These are phyloP conservation scores for Julus scandinavius DNA, from an alignment of 2,888 invertebrate genomes.

Conservation along the genomic window DNA sequence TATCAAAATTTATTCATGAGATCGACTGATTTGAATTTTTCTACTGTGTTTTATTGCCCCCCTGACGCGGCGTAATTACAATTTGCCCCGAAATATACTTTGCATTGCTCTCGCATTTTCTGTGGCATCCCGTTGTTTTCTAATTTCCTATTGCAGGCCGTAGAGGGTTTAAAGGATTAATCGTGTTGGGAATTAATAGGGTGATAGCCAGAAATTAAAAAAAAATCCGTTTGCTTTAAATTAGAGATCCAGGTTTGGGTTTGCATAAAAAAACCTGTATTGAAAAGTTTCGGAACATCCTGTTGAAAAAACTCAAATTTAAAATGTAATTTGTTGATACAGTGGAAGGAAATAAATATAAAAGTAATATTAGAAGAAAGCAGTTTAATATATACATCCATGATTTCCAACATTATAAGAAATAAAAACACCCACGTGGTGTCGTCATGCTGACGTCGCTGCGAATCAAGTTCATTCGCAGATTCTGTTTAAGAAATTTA, in stretches of 20 bases:
- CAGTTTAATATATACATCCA: too few species aligned
- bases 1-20: conserved; percentile 46
- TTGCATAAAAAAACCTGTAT: background rate
- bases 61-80: conserved; percentile 38
- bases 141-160: conserved; percentile 49
- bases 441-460: too few species aligned
- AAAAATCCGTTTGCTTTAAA: background rate
- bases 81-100: conserved; percentile 37
- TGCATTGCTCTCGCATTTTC: conserved; percentile 49
- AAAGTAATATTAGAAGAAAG: too few species aligned
- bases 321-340: background rate
- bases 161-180: conserved; percentile 42
- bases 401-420: too few species aligned
- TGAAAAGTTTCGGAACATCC: background rate
- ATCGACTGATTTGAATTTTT: conserved; percentile 45
- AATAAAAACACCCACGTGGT: too few species aligned
- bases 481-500: too few species aligned
- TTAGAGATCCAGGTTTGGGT: background rate
- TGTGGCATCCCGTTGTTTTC: conserved; percentile 50
- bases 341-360: too few species aligned
- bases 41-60: conserved; percentile 40
- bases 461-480: too few species aligned
- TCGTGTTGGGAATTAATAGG: conserved; percentile 45
- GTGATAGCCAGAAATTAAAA: conserved; percentile 22
- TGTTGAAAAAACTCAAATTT: conserved; percentile 11